Base-by-base conservation (phyloP, 2,113 vertebrate species). In the Toxotes chatareus region DNA sequence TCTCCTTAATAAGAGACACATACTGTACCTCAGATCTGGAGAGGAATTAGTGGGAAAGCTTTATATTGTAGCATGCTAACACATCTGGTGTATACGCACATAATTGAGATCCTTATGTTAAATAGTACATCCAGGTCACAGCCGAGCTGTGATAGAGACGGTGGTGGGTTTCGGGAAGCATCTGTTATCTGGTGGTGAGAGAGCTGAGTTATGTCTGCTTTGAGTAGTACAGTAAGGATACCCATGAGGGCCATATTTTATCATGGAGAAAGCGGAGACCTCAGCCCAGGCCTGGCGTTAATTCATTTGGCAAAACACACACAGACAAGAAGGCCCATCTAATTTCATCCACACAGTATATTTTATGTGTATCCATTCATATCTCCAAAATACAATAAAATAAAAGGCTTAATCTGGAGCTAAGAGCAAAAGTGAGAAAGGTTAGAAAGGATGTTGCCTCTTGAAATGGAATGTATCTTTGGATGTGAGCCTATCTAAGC, bases 161-260 rank as follows among this genome's bases (percentile, higher is more conserved):
- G 6, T 31, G 47, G 32, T 51, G 70, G 47, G 66, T 85, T 84
- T 47, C 7, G 1, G 76, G 53, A 74, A 79, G 84, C 59, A 88
- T 88, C 82, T 89, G 89, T 92, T 91, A 86, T 91, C 87, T 86
- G 83, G 81, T 91, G 83, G 73, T 85, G 84, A 87, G 82, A 86
- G 70, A 76, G 79, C 80, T 93, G 93, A 95, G 89, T 95, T 94
- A 95, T 94, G 89, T 84, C 77, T 93, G 91, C 91, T 93, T 91
- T 87, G 93, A 93, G 93, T 87, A 86, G 85, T 85, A 86, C 79
- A 84, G 89, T 92, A 92, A 94, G 90, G 91, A 92, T 91, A 89
- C 93, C 94, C 92, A 80, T 17, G 91, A 94, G 95, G 83, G 90
- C 83, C 80, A 73, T 93, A 95, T 91, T 92, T 95, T 80, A 93